Base-by-base conservation (phyloP, 1,140 invertebrate genomes). In the Cherax quadricarinatus region DNA sequence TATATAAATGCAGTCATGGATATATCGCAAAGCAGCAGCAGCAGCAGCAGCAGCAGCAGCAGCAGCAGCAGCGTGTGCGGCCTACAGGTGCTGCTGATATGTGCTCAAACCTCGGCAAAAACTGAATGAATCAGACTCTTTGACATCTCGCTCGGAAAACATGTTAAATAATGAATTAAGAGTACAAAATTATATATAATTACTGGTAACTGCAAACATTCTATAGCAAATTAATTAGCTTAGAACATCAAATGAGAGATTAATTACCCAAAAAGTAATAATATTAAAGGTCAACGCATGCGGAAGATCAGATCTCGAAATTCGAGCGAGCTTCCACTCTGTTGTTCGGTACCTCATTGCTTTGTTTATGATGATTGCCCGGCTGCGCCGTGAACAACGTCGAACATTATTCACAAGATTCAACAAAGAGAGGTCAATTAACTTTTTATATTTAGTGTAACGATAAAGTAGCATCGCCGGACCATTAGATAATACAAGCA, bases 301-400 rank as follows among this genome's bases (percentile, higher is more conserved):
- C n/a, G 57, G 30, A 48, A 85, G 62, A 1, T 41, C 16, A 62
- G 49, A 84, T 14, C 21, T 60, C 49, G 83, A 85, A 70, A 85
- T 48, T 62, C 12, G 53, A 49, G n/a, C 3, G 4, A 62, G 53
- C n/a, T 84, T 62, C 21, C 49, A 41, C 1, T 24, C 60, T 62
- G 70, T 85, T 85, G 83, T 85, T 41, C 30, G 73, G 60, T 85
- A 73, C 62, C 62, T 85, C 83, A 85, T 21, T 85, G 60, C 60
- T n/a, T 21, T 66, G 70, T 85, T 85, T 85, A 85, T 85, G 83
- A 24, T 85, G 83, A 85, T 85, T 85, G 60, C 83, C 70, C 70
- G 62, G 30, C 60, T n/a, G 70, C n/a, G 60, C 30, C 60, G 60
- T 73, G 60, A 85, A 85, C 10, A 53, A 84, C 30, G 57, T 30